Percentiles rank a stretch among this genome's conserved stretches.
These are phyloP conservation scores for Gallinago media DNA, from an alignment of 2,113 vertebrate genomes.

Conservation along the genomic window DNA sequence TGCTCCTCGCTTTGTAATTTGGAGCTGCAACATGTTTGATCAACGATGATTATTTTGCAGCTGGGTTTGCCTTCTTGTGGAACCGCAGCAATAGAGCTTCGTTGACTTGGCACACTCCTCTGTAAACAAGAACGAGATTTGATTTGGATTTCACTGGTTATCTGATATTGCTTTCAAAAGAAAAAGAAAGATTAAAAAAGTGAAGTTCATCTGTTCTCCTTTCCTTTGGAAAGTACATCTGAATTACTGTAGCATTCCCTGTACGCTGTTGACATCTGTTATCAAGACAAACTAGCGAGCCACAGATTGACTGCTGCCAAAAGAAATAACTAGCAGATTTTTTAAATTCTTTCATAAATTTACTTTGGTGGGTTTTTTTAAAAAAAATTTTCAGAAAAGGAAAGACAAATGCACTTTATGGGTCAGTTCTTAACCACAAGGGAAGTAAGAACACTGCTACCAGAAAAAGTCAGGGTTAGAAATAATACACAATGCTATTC, in stretches of 20 bases:
- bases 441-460: not conserved
- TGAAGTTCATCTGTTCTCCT: not conserved
- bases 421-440: not conserved
- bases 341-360: not conserved
- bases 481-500: not conserved
- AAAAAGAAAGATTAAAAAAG: not conserved
- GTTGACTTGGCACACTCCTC: not conserved
- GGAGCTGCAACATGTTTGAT: not conserved
- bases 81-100: not conserved
- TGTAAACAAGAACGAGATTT: not conserved
- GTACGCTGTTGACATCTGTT: not conserved
- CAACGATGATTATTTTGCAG: not conserved
- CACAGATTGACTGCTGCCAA: not conserved
- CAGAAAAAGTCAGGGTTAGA: not conserved
- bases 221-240: not conserved
- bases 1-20: not conserved
- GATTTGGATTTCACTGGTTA: constrained; percentile 4
- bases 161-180: not conserved
- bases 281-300: not conserved
- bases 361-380: not conserved
- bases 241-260: not conserved
- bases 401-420: not conserved
- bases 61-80: not conserved
- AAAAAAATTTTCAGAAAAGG: not conserved
- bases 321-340: not conserved